Evolutionary conservation across 2,113 vertebrate species (phyloP).

Genomic region (Cephalopholis sonnerati): DNA sequence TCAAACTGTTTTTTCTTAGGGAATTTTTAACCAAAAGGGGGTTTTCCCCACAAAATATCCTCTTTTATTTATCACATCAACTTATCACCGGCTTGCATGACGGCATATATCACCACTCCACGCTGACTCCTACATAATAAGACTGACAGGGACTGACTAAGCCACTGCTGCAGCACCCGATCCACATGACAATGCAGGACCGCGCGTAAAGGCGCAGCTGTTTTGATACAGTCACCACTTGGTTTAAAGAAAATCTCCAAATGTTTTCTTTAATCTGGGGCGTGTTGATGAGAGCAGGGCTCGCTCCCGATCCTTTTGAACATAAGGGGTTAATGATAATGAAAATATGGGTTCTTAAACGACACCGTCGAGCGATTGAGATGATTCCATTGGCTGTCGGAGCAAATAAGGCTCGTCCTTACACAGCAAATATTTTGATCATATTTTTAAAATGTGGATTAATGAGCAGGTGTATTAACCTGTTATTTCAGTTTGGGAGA

Average conservation of each 20-base stretch:
- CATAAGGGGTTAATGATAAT: slow-evolving; percentile 3
- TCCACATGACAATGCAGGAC: slow-evolving; percentile 72
- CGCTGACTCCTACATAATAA: slow-evolving; percentile 24
- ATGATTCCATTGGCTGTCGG: slow-evolving; percentile 63
- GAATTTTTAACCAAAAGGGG: neutral
- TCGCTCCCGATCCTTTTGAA: neutral
- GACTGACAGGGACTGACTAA: slow-evolving; percentile 61
- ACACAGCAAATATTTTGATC: slow-evolving; percentile 79
- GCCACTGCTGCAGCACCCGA: slow-evolving; percentile 54
- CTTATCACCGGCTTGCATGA: neutral
- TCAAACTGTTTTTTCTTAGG: fast-evolving
- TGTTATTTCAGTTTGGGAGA: neutral
- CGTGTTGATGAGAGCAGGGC: neutral
- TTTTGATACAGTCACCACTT: slow-evolving; percentile 1
- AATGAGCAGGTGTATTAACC: slow-evolving; percentile 33
- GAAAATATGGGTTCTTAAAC: slow-evolving; percentile 50
- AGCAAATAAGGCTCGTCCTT: slow-evolving; percentile 68
- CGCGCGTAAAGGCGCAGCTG: slow-evolving; percentile 54
- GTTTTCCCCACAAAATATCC: neutral
- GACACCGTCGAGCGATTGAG: slow-evolving; percentile 26
- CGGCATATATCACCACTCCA: slow-evolving; percentile 11
- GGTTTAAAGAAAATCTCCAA: neutral
- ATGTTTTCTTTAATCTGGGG: neutral
- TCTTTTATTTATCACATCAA: neutral
- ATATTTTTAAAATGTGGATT: slow-evolving; percentile 54